Evolutionary conservation across 2,888 invertebrate species (phyloP).

Genomic region (Drosophila merina): DNA sequence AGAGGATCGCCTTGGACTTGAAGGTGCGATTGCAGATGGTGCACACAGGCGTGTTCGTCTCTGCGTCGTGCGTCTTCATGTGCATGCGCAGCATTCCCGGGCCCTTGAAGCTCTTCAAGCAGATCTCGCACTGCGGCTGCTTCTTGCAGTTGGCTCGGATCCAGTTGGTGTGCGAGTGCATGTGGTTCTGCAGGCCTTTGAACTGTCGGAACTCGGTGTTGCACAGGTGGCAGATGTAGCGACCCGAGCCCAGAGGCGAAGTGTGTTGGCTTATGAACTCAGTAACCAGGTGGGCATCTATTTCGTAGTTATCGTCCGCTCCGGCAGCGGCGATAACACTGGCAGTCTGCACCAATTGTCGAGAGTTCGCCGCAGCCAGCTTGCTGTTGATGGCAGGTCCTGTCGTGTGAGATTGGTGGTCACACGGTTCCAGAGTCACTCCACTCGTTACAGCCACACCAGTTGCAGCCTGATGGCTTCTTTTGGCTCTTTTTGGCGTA

Average conservation of each 20-base stretch:
- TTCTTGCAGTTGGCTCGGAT: slow-evolving; percentile 88
- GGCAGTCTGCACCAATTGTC: slow-evolving; percentile 80
- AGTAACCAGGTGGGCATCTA: slow-evolving; percentile 80
- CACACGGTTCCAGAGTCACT: slow-evolving; percentile 55
- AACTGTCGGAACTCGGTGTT: slow-evolving; percentile 87
- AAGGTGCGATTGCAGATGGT: slow-evolving; percentile 87
- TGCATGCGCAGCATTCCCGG: slow-evolving; percentile 88
- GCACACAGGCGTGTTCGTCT: slow-evolving; percentile 86
- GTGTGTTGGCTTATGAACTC: slow-evolving; percentile 85
- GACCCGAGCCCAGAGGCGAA: slow-evolving; percentile 85
- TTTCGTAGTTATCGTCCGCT: slow-evolving; percentile 80
- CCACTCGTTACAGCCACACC: slow-evolving; percentile 6
- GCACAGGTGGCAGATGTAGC: slow-evolving; percentile 87
- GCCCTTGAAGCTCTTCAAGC: slow-evolving; percentile 87
- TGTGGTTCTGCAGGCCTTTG: slow-evolving; percentile 87
- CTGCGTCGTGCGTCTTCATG: slow-evolving; percentile 87
- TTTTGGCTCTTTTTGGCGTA: slow-evolving; percentile 60
- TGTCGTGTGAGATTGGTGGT: slow-evolving; percentile 50
- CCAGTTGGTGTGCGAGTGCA: slow-evolving; percentile 87
- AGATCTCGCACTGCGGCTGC: slow-evolving; percentile 87
- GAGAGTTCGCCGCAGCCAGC: slow-evolving; percentile 67
- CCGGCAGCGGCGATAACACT: slow-evolving; percentile 79
- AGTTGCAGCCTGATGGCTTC: slow-evolving; percentile 45
- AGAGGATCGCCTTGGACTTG: slow-evolving; percentile 86
- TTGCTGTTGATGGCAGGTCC: slow-evolving; percentile 61